Evolutionary conservation across 2,888 invertebrate species (phyloP).

Genomic region (Teleogryllus oceanicus): DNA sequence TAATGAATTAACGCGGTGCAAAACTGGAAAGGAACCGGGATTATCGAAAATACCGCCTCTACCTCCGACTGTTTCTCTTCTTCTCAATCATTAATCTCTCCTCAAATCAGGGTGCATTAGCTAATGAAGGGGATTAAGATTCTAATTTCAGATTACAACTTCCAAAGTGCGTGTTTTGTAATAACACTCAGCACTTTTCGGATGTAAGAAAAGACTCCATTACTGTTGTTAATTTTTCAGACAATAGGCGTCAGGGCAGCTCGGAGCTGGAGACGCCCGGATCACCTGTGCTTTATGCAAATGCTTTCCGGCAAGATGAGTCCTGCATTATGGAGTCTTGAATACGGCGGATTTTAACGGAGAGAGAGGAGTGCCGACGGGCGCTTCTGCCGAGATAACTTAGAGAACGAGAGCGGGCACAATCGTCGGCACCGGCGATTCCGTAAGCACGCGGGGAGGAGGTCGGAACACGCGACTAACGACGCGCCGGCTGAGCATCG

Average conservation of each 20-base stretch:
- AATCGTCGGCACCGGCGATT: neutral
- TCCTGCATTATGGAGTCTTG: conserved; percentile 7
- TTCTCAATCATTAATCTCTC: neutral
- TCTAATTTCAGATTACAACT: conserved; percentile 1
- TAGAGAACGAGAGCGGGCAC: neutral
- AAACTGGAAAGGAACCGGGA: too few relatives aligned
- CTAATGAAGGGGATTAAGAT: conserved; percentile 1
- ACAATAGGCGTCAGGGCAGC: neutral
- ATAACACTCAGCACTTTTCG: neutral
- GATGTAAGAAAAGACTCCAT: neutral
- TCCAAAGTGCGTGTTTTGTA: neutral
- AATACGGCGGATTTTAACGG: conserved; percentile 1
- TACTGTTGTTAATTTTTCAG: conserved; percentile 2
- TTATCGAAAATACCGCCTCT: too few relatives aligned
- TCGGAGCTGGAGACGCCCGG: neutral
- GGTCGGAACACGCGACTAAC: neutral
- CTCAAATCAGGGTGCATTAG: neutral
- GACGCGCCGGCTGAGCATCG: neutral
- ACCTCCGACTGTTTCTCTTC: too few relatives aligned
- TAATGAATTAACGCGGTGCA: too few relatives aligned
- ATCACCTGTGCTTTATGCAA: neutral
- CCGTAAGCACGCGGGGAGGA: neutral
- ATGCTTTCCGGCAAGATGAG: neutral
- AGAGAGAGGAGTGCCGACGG: neutral
- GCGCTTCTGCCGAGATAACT: neutral